These are phyloP conservation scores for Ceratina calcarata DNA, from an alignment of 1,140 invertebrate genomes.

Conservation along the genomic window DNA sequence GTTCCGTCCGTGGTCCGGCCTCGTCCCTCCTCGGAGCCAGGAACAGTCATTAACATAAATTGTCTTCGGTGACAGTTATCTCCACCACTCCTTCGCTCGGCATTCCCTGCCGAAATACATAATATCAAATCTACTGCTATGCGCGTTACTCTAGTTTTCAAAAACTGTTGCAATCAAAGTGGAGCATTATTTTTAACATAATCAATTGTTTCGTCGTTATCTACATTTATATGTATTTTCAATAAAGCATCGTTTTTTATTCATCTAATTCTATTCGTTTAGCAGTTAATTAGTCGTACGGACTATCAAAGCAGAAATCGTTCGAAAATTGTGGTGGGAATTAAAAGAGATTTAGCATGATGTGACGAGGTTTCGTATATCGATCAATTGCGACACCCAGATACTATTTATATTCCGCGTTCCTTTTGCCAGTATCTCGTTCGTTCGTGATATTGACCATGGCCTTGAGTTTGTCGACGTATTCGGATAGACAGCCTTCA, in stretches of 20 bases:
- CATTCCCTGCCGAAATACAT: conserved; percentile 28
- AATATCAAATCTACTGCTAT: conserved; percentile 10
- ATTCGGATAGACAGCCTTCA: conserved; percentile 39
- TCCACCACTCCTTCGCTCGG: conserved; percentile 64
- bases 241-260: too few relatives aligned
- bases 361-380: not conserved
- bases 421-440: conserved; percentile 25
- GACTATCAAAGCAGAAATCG: too few relatives aligned
- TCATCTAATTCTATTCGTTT: too few relatives aligned
- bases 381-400: not conserved
- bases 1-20: conserved; percentile 62
- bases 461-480: conserved; percentile 34
- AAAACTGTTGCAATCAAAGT: too few relatives aligned
- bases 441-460: conserved; percentile 41
- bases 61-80: conserved; percentile 80
- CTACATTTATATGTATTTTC: too few relatives aligned
- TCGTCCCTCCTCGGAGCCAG: conserved; percentile 65
- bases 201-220: too few relatives aligned
- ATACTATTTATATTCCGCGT: conserved; percentile 47
- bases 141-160: too few relatives aligned
- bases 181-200: too few relatives aligned
- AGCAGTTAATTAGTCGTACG: too few relatives aligned
- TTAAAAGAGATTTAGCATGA: not conserved
- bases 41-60: conserved; percentile 81
- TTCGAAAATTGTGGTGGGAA: not conserved